Base-by-base conservation (phyloP, 1,140 invertebrate genomes). In the Drosophila dunni region DNA sequence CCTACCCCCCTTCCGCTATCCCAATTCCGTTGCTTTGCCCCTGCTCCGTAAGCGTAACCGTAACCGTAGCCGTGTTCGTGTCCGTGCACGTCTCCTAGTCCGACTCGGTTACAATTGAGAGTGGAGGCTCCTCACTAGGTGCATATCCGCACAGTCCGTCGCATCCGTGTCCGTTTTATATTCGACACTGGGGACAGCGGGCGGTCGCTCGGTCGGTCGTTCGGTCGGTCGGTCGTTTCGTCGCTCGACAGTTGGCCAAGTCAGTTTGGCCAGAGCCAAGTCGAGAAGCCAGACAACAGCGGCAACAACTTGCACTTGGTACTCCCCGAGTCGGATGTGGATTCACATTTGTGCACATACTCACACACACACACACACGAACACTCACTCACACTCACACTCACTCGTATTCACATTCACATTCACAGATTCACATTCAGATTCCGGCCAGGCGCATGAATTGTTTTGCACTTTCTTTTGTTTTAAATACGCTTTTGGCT, bases 381-480 rank as follows among this genome's bases (percentile, higher is more conserved):
- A 33, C 24, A 61, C 3, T 8, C 42, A 64, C 38, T 66, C 64
- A 38, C 53, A 38, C 15, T 45, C 66, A 50, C 57, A 69, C 17
- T 45, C 57, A 69, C 17, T 45, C 48, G 17, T n/a, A 54, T 33
- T 70, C 58, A 46, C 60, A 56, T 45, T 46, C 63, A 13, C 66
- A 79, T 42, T 40, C 53, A 50, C 24, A 60, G 29, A 60, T 48
- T 69, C 73, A 75, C 62, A 70, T 75, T 64, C 71, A 75, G 51
- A 70, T 77, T 73, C 69, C 63, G 74, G 62, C 69, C 61, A 69
- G 75, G 70, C 62, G 65, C 78, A 71, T 78, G 79, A 80, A 88
- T 91, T 91, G 89, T 91, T 91, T 83, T 80, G 72, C 74, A 75
- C 79, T 85, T 77, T 88, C 75, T 82, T 91, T 91, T 91, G 90